Percentiles rank a stretch among this genome's conserved stretches.
Evolutionary conservation across 2,797 vertebrate genomes (phyloP).

Genomic region (Lindbergichthys nudifrons): DNA sequence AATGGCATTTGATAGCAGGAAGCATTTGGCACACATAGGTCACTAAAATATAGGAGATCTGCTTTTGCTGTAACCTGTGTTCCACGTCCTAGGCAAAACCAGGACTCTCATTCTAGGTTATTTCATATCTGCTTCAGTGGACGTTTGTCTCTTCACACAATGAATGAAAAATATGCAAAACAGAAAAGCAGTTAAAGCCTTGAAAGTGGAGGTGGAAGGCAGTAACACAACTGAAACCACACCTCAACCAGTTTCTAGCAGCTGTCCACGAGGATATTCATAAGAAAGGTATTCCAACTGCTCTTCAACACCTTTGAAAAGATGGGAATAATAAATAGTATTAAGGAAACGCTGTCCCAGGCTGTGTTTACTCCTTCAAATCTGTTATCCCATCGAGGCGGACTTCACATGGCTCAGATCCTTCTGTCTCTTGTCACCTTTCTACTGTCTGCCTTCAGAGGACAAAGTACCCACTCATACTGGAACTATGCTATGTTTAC

Average conservation of each 20-base stretch:
- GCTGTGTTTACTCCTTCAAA: constrained; percentile 59
- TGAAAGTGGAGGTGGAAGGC: constrained; percentile 11
- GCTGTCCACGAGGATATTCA: constrained; percentile 5
- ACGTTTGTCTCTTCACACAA: constrained; percentile 17
- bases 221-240: neutral
- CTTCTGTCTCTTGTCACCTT: constrained; percentile 71
- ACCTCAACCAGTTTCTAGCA: neutral
- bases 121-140: constrained; percentile 11
- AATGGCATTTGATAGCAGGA: neutral
- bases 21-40: neutral
- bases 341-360: constrained; percentile 63
- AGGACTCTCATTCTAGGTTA: neutral
- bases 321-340: constrained; percentile 53
- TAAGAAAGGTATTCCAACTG: neutral
- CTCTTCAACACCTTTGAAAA: constrained; percentile 1
- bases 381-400: constrained; percentile 59
- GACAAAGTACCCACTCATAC: constrained; percentile 65
- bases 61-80: neutral
- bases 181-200: neutral
- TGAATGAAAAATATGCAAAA: constrained; percentile 64
- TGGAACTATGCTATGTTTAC: constrained; percentile 88
- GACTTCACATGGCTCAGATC: constrained; percentile 74
- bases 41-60: neutral
- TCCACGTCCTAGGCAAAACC: neutral
- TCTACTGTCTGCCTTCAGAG: constrained; percentile 52